Evolutionary conservation across 2,888 invertebrate species (phyloP), one percentile per base, ranked within the genome.

Genomic region (Scaptomyza parva): DNA sequence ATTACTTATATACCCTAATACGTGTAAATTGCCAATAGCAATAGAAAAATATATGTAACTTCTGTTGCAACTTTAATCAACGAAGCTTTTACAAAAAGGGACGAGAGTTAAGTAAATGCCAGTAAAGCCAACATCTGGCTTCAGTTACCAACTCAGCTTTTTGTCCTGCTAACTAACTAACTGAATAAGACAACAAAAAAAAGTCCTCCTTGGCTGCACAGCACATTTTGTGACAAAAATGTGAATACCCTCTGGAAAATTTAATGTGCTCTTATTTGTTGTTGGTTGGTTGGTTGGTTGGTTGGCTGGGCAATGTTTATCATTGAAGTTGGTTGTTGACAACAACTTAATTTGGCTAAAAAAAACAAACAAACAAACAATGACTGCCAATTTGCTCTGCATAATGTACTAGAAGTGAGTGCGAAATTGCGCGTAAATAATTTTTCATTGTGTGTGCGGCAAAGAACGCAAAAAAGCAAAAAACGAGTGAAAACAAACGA

Each of bases 361-460:
- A 66, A 55, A 37, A 9, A 17, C n/a, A 7, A 37, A 37, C n/a
- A 33, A 9, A 2, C 9, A 17, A 37, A 17, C 17, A 1, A 14
- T 17, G 17, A 44, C n/a, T 18, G 40, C 37, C 40, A 61, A 54
- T 37, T 48, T 35, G 30, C 41, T 37, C 50, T 68, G 33, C 35
- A 48, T 62, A 70, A 60, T 60, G 70, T 68, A 58, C 81, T 74
- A 87, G 70, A 88, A 83, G 60, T 84, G 69, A 67, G 67, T 69
- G 67, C 66, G 84, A 84, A 88, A 84, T 84, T 74, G 88, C 45
- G 79, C 84, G 88, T 83, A 74, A 84, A 71, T 83, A 86, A 84
- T 88, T 73, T 59, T 66, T 12, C 59, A 81, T 85, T 85, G 71
- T 64, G 37, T 41, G 41, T 2, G 18, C 44, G 26, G 18, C 14